Conservation (phyloP, 2,888 invertebrate genomes). For the Pachymerium ferrugineum region DNA sequence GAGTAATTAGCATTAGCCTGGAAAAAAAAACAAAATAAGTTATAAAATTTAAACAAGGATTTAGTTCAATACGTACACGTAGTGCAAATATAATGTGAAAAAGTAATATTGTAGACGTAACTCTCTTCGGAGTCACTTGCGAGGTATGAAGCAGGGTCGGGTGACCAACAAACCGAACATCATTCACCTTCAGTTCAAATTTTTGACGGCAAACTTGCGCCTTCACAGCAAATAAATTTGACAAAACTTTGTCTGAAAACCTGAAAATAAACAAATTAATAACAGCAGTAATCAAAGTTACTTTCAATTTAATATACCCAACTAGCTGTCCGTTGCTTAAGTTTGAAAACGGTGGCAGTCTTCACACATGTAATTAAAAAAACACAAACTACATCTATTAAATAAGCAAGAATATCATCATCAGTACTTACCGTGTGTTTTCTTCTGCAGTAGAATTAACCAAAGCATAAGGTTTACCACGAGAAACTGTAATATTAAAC, state of each 20-base stretch:
- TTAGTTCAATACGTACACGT: constrained; percentile 41
- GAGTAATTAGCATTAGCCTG: constrained; percentile 87
- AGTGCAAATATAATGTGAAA: constrained; percentile 64
- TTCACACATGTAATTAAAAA: not conserved
- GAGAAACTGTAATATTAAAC: not conserved
- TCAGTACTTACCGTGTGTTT: not conserved
- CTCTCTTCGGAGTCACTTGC: constrained; percentile 38
- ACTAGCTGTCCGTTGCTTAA: constrained; percentile 34
- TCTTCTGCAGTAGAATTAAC: not conserved
- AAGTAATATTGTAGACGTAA: constrained; percentile 57
- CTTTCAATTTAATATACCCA: constrained; percentile 28
- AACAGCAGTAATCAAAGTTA: not conserved
- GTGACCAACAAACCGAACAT: constrained; percentile 91
- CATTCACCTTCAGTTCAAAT: constrained; percentile 91
- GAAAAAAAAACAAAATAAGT: constrained; percentile 30
- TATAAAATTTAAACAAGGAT: not conserved
- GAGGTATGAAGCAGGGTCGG: constrained; percentile 62
- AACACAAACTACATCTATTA: no score
- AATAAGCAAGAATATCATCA: no score
- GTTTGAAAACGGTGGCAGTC: constrained; percentile 27
- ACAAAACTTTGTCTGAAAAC: constrained; percentile 64
- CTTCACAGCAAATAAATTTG: constrained; percentile 85
- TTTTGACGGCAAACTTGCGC: constrained; percentile 81
- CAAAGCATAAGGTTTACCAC: not conserved
- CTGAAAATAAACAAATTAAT: not conserved